A percentile compares a stretch with the other conserved stretches of the same genome.
Conservation (phyloP, 2,888 invertebrate species). For the Drosophila anceps region DNA sequence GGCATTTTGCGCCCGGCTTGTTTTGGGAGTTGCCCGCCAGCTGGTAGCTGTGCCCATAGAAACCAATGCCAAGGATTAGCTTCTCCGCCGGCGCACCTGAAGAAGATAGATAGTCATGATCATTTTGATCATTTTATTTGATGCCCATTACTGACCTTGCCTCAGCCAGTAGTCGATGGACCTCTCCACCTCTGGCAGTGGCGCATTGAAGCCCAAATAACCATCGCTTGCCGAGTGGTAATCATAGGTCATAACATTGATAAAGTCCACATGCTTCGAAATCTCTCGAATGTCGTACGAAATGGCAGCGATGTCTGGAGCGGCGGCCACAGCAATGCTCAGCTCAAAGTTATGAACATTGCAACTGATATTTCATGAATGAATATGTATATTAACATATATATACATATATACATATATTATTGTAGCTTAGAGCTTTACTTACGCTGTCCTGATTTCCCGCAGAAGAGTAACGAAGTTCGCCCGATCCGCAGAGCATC, state of each 20-base stretch:
- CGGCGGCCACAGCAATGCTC: background rate
- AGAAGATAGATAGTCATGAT: too few relatives aligned
- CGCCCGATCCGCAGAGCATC: background rate
- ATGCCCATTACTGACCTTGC: slow-evolving; percentile 15
- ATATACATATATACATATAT: too few relatives aligned
- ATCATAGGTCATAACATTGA: background rate
- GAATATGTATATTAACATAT: too few relatives aligned
- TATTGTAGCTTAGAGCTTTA: background rate
- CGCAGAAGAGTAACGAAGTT: background rate
- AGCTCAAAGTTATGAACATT: background rate
- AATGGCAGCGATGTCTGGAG: background rate
- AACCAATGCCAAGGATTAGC: slow-evolving; percentile 94
- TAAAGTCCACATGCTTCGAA: background rate
- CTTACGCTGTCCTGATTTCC: background rate
- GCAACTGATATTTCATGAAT: too few relatives aligned
- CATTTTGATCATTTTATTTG: background rate
- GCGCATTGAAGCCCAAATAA: slow-evolving; percentile 70
- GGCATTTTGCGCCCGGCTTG: slow-evolving; percentile 55
- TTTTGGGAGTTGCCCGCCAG: slow-evolving; percentile 86
- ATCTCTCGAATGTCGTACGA: background rate
- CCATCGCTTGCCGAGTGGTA: slow-evolving; percentile 41
- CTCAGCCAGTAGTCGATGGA: slow-evolving; percentile 94
- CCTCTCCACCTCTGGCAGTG: slow-evolving; percentile 90
- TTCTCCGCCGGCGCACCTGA: slow-evolving; percentile 89
- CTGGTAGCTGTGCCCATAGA: slow-evolving; percentile 94